phyloP scores from a whole-genome alignment of 2,797 vertebrate species.

The Liparis tanakae region DNA sequence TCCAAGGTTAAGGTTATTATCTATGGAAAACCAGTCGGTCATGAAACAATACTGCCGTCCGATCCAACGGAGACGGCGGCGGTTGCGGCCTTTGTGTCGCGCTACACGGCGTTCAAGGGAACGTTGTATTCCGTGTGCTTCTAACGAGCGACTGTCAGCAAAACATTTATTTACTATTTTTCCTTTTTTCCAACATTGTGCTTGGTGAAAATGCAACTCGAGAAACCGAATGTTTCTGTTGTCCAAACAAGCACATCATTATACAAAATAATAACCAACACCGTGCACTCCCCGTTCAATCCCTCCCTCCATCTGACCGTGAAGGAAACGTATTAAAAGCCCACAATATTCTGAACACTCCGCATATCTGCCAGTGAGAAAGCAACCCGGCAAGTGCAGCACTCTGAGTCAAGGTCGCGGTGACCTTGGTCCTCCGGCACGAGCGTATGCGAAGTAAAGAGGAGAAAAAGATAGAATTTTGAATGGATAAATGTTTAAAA shows the following conservation, averaged over 20 bases:
- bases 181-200: neutral
- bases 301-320: constrained; percentile 50
- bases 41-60: no score
- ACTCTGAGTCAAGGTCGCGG: constrained; percentile 20
- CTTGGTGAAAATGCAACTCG: constrained; percentile 6
- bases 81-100: no score
- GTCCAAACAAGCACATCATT: constrained; percentile 54
- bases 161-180: neutral
- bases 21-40: no score
- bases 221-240: constrained; percentile 23
- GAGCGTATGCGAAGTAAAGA: constrained; percentile 3
- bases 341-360: constrained; percentile 37
- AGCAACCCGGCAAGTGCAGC: constrained; percentile 20
- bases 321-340: constrained; percentile 51
- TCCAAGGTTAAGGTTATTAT: no score
- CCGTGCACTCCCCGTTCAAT: constrained; percentile 51
- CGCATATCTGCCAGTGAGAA: constrained; percentile 23
- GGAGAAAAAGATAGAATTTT: constrained; percentile 3
- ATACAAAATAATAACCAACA: constrained; percentile 46
- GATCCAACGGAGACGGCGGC: no score
- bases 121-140: neutral
- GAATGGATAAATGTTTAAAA: neutral
- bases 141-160: constrained; percentile 3
- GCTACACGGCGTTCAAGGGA: neutral
- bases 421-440: constrained; percentile 43